Conservation (phyloP, 1,140 invertebrate genomes). For the Plectrocnemia conspersa region DNA sequence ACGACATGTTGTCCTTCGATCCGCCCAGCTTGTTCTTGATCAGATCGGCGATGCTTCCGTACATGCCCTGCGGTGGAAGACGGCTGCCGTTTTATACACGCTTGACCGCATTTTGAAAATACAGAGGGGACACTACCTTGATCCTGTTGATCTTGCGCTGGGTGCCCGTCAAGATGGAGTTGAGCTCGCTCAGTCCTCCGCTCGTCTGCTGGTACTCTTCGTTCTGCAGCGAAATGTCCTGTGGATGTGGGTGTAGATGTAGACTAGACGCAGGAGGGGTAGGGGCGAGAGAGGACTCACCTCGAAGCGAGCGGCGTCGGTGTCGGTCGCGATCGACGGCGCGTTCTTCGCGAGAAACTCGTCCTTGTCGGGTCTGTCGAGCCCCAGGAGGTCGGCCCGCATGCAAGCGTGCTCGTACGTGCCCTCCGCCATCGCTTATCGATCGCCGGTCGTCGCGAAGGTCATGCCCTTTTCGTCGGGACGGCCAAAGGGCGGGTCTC, state of each 20-base stretch:
- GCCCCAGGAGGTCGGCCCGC: slow-evolving; percentile 66
- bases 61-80: slow-evolving; percentile 52
- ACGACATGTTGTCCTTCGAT: slow-evolving; percentile 45
- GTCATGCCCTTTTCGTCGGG: no score
- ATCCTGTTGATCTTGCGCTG: slow-evolving; percentile 85
- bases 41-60: slow-evolving; percentile 60
- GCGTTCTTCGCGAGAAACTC: slow-evolving; percentile 51
- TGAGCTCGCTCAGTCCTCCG: slow-evolving; percentile 78
- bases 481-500: no score
- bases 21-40: slow-evolving; percentile 53
- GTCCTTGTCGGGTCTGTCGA: slow-evolving; percentile 59
- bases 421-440: slow-evolving; percentile 58
- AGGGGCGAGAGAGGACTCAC: slow-evolving; percentile 1
- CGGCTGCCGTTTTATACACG: neutral
- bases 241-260: slow-evolving; percentile 20
- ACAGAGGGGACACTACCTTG: slow-evolving; percentile 65
- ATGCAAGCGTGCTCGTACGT: slow-evolving; percentile 68
- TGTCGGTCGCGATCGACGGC: slow-evolving; percentile 31
- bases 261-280: neutral
- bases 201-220: slow-evolving; percentile 67
- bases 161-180: slow-evolving; percentile 71
- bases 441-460: no score
- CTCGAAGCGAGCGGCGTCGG: slow-evolving; percentile 30
- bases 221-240: slow-evolving; percentile 44
- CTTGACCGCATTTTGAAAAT: neutral